Conservation (phyloP, 2,888 invertebrate genomes). For the Cynaeus angustus region DNA sequence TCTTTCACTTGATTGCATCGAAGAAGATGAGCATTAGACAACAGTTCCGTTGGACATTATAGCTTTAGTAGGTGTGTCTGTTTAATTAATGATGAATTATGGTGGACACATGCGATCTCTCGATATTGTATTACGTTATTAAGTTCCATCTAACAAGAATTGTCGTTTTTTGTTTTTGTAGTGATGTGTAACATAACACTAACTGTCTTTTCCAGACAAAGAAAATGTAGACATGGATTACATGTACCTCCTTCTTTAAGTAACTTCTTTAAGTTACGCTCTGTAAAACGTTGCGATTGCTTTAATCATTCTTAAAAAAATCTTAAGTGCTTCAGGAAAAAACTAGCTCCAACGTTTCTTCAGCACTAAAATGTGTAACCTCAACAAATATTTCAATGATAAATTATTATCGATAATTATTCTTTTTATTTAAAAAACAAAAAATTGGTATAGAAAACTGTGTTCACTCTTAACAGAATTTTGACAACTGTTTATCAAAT, state of each 20-base stretch:
- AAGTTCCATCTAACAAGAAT: conserved; percentile 9
- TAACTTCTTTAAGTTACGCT: background rate
- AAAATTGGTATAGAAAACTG: too few relatives aligned
- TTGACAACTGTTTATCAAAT: too few relatives aligned
- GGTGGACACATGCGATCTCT: conserved; percentile 4
- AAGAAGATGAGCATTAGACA: conserved; percentile 10
- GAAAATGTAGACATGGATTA: background rate
- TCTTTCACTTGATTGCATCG: conserved; percentile 17
- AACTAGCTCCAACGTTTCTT: background rate
- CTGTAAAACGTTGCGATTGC: background rate
- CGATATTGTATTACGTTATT: conserved; percentile 19
- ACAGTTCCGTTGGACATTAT: conserved; percentile 6
- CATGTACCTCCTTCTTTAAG: background rate
- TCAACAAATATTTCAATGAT: too few relatives aligned
- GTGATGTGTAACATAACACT: background rate
- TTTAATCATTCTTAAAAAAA: background rate
- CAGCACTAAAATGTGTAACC: background rate
- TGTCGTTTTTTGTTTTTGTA: conserved; percentile 1
- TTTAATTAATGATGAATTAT: conserved; percentile 25
- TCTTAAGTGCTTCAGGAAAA: background rate
- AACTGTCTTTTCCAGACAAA: background rate
- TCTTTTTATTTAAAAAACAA: too few relatives aligned
- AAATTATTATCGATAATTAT: too few relatives aligned
- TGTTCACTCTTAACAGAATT: too few relatives aligned
- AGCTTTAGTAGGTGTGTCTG: conserved; percentile 15